Conservation (phyloP, 2,113 vertebrate species). For the Spheniscus mendiculus region DNA sequence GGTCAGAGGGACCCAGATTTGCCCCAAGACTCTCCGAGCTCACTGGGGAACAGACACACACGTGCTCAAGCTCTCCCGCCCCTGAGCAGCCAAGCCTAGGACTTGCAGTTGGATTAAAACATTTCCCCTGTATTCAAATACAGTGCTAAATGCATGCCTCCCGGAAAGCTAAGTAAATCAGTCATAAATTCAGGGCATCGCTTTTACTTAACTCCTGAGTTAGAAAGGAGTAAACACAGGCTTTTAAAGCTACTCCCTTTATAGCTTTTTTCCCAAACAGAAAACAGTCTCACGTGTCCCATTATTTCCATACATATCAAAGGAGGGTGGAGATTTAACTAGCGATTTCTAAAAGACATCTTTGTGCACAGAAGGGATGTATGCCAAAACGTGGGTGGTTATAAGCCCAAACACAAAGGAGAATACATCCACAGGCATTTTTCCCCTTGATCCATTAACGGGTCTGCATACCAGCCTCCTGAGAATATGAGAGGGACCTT, state of each 20-base stretch:
- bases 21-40: background rate
- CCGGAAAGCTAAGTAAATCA: background rate
- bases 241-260: conserved; percentile 30
- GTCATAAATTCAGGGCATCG: background rate
- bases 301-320: conserved; percentile 71
- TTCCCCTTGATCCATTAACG: conserved; percentile 60
- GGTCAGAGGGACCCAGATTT: background rate
- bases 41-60: background rate
- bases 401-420: conserved; percentile 62
- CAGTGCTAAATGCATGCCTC: background rate
- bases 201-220: background rate
- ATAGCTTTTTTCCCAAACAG: background rate
- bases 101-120: background rate
- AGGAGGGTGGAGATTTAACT: conserved; percentile 62
- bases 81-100: background rate
- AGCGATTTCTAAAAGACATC: conserved; percentile 65
- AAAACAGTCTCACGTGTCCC: conserved; percentile 53
- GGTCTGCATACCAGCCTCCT: conserved; percentile 62
- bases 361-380: conserved; percentile 63
- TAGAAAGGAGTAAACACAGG: background rate
- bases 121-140: background rate
- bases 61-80: background rate
- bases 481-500: conserved; percentile 48
- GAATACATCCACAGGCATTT: conserved; percentile 68
- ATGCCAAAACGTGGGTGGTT: conserved; percentile 69